Base-by-base conservation (phyloP, 2,797 vertebrate genomes). In the Echiichthys vipera region DNA sequence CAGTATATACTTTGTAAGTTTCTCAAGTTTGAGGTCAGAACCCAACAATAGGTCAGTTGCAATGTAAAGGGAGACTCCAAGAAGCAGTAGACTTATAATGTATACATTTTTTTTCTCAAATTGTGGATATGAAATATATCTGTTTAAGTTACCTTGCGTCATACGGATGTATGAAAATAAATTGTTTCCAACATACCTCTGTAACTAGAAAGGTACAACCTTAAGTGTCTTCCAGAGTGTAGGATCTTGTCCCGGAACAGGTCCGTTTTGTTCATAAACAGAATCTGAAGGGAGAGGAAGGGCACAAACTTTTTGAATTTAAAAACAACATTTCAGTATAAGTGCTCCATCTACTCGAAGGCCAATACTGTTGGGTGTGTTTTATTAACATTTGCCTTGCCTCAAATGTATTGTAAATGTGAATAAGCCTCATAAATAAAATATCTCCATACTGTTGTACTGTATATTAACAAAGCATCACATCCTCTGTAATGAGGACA, bases 221-320 rank as follows among this genome's bases (percentile, higher is more conserved):
- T 85, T 62, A 94, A 65, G 65, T 92, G 93, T 77, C 93, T 89
- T 61, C 88, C 88, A 39, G 90, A 92, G 64, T 79, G 63, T 5
- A 90, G 74, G 72, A 94, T 94, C 88, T 94, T 95, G 72, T 92
- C 72, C 71, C 46, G 77, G 82, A 95, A 94, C 73, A 95, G 89
- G 79, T 95, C 94, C 0, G 83, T 90, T 93, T 95, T 95, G 78
- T 95, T 95, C 90, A 95, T 89, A 12, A 94, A 91, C 49, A 95
- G 85, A 87, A 94, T 92, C 94, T 95, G 77, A 25, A 53, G 36
- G 14, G 12, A 74, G 40, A 55, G 32, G 43, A 1, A 47, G 22
- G 51, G 29, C 13, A 50, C 2, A 27, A 54, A 3, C 15, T n/a
- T 12, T 17, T n/a, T 24, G 1, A 20, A 5, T 25, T 11, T 0